Conservation (phyloP, 2,888 invertebrate species). For the Clepsis dumicolana region DNA sequence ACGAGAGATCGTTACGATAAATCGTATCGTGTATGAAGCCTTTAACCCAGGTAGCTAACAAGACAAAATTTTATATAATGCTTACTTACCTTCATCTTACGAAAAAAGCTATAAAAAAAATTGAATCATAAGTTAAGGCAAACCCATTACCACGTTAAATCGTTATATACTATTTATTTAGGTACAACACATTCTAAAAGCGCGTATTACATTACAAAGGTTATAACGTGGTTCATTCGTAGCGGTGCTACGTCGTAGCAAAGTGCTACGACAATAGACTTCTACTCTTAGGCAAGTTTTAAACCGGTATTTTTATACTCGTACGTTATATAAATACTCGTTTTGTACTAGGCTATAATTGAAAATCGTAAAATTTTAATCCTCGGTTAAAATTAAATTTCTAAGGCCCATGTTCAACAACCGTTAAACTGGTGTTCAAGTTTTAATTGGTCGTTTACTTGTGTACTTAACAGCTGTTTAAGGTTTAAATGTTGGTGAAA, state of each 20-base stretch:
- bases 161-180: not conserved
- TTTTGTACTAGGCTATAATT: not conserved
- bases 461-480: too few species aligned
- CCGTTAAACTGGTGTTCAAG: too few species aligned
- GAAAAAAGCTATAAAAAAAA: not conserved
- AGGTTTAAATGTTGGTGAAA: too few species aligned
- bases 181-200: slow-evolving; percentile 8
- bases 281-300: not conserved
- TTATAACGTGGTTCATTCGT: not conserved
- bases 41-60: too few species aligned
- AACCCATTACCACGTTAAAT: slow-evolving; percentile 11
- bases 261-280: not conserved
- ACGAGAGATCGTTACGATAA: too few species aligned
- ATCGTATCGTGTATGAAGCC: too few species aligned
- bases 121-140: too few species aligned
- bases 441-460: too few species aligned
- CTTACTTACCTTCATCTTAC: not conserved
- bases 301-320: not conserved
- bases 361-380: not conserved
- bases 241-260: slow-evolving; percentile 20
- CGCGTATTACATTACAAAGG: slow-evolving; percentile 6
- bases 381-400: too few species aligned
- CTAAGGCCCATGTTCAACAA: too few species aligned
- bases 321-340: too few species aligned
- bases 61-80: too few species aligned